Conservation (phyloP, 2,888 invertebrate species). For the Papilio protenor region DNA sequence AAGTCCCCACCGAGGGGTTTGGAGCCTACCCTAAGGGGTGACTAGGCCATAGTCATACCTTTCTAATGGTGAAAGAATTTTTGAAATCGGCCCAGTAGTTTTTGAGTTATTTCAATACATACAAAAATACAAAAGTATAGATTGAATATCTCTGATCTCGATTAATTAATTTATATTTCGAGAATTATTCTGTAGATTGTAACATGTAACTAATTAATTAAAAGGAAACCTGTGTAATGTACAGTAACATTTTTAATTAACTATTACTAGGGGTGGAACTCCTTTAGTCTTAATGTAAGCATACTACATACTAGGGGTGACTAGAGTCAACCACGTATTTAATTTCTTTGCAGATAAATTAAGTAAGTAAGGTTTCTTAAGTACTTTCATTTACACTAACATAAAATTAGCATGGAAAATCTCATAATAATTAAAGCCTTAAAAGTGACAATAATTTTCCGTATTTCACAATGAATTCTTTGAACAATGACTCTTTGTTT, state of each 20-base stretch:
- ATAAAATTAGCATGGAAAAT: neutral
- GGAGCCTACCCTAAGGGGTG: too few relatives aligned
- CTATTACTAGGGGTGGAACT: neutral
- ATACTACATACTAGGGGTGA: too few relatives aligned
- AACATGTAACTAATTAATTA: neutral
- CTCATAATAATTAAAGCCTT: neutral
- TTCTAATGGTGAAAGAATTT: too few relatives aligned
- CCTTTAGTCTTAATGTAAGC: too few relatives aligned
- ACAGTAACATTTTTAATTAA: neutral
- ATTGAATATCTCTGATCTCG: neutral
- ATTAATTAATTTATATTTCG: too few relatives aligned
- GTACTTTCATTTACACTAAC: too few relatives aligned
- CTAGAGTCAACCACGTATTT: too few relatives aligned
- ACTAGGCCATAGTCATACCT: too few relatives aligned
- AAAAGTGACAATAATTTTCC: slow-evolving; percentile 7
- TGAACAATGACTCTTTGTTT: slow-evolving; percentile 18
- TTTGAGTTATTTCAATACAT: too few relatives aligned
- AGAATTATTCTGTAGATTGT: too few relatives aligned
- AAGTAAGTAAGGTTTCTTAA: neutral
- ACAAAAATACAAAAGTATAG: neutral
- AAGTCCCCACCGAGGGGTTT: too few relatives aligned
- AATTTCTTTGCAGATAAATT: neutral
- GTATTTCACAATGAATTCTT: slow-evolving; percentile 20
- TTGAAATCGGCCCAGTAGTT: too few relatives aligned
- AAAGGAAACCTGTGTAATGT: neutral